Percentiles rank a stretch among this genome's conserved stretches.
phyloP scores from a whole-genome alignment of 1,140 invertebrate species.

The Zophobas morio region DNA sequence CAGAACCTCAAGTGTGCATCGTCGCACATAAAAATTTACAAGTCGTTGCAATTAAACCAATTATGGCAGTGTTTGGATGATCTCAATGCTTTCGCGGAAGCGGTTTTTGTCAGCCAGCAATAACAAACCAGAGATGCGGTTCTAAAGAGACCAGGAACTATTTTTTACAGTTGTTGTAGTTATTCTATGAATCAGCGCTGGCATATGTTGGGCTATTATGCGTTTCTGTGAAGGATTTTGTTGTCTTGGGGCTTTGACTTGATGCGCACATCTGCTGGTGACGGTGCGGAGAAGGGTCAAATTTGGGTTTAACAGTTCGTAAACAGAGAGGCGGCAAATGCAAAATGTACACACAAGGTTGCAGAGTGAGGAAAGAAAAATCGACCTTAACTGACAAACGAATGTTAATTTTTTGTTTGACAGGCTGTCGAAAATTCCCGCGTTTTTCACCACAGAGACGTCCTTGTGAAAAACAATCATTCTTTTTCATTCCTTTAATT shows the following conservation, averaged over 20 bases:
- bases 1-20: constrained; percentile 8
- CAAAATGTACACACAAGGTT: too few relatives aligned
- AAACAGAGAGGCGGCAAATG: too few relatives aligned
- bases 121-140: constrained; percentile 1
- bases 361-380: too few relatives aligned
- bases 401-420: too few relatives aligned
- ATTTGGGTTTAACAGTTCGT: too few relatives aligned
- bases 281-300: not conserved
- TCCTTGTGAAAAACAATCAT: too few relatives aligned
- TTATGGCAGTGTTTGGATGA: constrained; percentile 12
- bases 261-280: not conserved
- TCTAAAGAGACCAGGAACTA: constrained; percentile 14
- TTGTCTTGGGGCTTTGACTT: not conserved
- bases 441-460: too few relatives aligned
- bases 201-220: not conserved
- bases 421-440: too few relatives aligned
- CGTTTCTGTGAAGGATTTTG: not conserved
- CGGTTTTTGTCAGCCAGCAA: not conserved
- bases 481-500: not conserved
- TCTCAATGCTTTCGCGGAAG: constrained; percentile 15
- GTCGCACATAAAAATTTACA: not conserved
- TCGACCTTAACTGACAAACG: too few relatives aligned
- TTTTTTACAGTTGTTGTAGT: constrained; percentile 6
- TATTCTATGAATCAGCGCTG: constrained; percentile 3
- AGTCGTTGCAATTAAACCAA: constrained; percentile 12